These are phyloP conservation scores for Cephalotes varians DNA, from an alignment of 2,888 invertebrate genomes.

Conservation along the genomic window DNA sequence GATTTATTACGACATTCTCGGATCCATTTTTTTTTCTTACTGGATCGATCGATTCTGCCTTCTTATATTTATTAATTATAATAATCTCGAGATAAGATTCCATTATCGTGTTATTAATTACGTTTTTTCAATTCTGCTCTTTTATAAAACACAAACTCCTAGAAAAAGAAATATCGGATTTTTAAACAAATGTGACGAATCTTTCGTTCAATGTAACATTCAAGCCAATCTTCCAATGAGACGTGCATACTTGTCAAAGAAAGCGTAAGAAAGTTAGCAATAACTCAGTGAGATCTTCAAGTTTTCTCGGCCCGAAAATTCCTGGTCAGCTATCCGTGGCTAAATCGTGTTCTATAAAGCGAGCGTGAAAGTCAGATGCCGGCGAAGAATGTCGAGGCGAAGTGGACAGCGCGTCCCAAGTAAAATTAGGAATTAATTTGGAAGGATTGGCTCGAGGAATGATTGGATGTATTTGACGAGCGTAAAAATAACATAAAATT, in stretches of 20 bases:
- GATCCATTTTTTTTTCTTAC: conserved; percentile 11
- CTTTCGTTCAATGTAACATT: conserved; percentile 39
- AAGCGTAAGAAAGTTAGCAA: conserved; percentile 70
- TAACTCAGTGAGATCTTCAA: conserved; percentile 43
- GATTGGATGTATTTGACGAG: not conserved
- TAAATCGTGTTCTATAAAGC: conserved; percentile 9
- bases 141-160: conserved; percentile 33
- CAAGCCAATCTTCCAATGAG: not conserved
- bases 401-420: not conserved
- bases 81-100: conserved; percentile 63
- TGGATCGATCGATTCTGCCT: not conserved
- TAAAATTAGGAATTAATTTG: conserved; percentile 16
- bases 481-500: not conserved
- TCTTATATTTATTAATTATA: conserved; percentile 49
- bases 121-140: conserved; percentile 18
- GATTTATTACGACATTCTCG: conserved; percentile 47
- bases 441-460: not conserved
- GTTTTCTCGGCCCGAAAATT: conserved; percentile 15
- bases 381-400: not conserved
- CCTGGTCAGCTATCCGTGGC: not conserved
- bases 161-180: conserved; percentile 37
- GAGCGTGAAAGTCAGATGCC: conserved; percentile 33
- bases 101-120: conserved; percentile 72
- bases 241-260: conserved; percentile 43
- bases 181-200: conserved; percentile 48